Percentiles rank a stretch among this genome's conserved stretches.
Evolutionary conservation across 2,888 invertebrate genomes (phyloP).

Genomic region (Scaptomyza reducta): DNA sequence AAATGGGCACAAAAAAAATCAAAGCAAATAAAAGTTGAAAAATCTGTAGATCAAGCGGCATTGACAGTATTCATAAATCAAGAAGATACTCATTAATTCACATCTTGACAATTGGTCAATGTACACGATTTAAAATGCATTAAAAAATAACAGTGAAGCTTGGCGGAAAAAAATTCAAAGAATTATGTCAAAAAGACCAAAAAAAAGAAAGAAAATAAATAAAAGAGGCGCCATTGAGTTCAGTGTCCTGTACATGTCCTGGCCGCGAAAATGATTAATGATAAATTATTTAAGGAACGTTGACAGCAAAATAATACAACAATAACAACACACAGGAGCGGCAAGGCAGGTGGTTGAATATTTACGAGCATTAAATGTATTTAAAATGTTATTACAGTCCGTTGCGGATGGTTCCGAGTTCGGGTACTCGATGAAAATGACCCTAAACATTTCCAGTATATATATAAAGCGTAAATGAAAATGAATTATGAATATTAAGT

Average conservation of each 20-base stretch:
- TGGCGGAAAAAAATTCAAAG: slow-evolving; percentile 18
- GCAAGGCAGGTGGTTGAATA: slow-evolving; percentile 52
- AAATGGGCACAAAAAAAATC: slow-evolving; percentile 8
- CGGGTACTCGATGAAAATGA: slow-evolving; percentile 47
- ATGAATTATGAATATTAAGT: slow-evolving; percentile 77
- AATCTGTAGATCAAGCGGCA: slow-evolving; percentile 13
- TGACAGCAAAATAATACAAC: slow-evolving; percentile 60
- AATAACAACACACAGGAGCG: slow-evolving; percentile 20
- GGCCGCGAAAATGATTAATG: slow-evolving; percentile 71
- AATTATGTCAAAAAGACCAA: slow-evolving; percentile 35
- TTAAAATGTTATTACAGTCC: slow-evolving; percentile 67
- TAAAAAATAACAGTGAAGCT: slow-evolving; percentile 40
- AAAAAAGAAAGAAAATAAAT: slow-evolving; percentile 9
- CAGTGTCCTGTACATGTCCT: slow-evolving; percentile 40
- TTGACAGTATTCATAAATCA: slow-evolving; percentile 61
- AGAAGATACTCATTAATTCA: slow-evolving; percentile 67
- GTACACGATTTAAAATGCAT: slow-evolving; percentile 72
- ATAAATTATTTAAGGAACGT: slow-evolving; percentile 72
- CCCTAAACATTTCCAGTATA: slow-evolving; percentile 40
- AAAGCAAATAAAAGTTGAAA: slow-evolving; percentile 19
- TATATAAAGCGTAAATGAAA: slow-evolving; percentile 49
- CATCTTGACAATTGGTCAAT: slow-evolving; percentile 74
- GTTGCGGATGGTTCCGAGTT: slow-evolving; percentile 6
- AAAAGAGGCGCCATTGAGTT: slow-evolving; percentile 18
- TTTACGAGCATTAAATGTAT: slow-evolving; percentile 71